Percentiles rank a stretch among this genome's conserved stretches.
These are phyloP conservation scores for Resseliella maxima DNA, from an alignment of 2,888 invertebrate species.

Conservation along the genomic window DNA sequence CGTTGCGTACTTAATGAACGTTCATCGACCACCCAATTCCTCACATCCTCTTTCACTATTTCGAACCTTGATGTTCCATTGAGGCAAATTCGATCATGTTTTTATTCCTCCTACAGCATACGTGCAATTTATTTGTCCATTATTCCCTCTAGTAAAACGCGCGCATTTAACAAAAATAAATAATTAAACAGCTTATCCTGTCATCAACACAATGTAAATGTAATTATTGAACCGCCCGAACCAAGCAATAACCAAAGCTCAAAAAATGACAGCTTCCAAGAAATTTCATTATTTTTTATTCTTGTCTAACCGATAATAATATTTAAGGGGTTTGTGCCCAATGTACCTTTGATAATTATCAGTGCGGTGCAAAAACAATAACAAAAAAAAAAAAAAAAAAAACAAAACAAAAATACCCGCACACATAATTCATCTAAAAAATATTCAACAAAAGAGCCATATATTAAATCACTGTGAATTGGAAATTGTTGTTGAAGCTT, in stretches of 20 bases:
- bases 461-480: neutral
- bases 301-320: neutral
- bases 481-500: neutral
- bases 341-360: too few species aligned
- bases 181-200: slow-evolving; percentile 53
- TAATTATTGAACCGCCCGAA: slow-evolving; percentile 42
- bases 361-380: too few species aligned
- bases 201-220: slow-evolving; percentile 53
- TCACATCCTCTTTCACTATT: neutral
- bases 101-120: neutral
- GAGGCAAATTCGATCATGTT: slow-evolving; percentile 22
- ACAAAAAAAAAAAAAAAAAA: too few species aligned
- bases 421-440: neutral
- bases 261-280: neutral
- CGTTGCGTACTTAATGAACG: neutral
- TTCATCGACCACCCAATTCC: neutral
- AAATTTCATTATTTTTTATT: neutral
- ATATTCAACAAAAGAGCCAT: neutral
- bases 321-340: neutral
- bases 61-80: neutral
- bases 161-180: slow-evolving; percentile 7
- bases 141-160: neutral
- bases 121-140: neutral
- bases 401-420: too few species aligned
- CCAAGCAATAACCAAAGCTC: neutral